phyloP scores from a whole-genome alignment of 2,113 vertebrate species.

The Sialia sialis region DNA sequence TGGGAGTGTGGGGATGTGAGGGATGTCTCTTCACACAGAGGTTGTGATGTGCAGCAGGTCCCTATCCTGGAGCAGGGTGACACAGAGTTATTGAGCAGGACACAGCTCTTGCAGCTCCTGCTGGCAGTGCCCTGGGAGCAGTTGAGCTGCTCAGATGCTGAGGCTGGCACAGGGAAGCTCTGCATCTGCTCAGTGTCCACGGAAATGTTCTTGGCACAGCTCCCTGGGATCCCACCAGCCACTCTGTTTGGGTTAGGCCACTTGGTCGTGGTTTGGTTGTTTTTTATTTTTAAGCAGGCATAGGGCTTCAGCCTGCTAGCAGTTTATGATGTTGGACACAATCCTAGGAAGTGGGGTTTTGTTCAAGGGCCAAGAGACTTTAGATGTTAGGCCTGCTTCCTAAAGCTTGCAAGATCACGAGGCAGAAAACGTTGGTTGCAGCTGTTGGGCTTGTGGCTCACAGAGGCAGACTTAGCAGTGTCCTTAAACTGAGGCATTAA shows the following conservation, averaged over 20 bases:
- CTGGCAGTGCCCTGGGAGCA: background rate
- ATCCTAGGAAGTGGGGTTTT: background rate
- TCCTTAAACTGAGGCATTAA: background rate
- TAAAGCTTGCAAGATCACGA: background rate
- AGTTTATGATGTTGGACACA: background rate
- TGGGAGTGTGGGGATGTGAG: background rate
- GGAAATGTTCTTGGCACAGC: background rate
- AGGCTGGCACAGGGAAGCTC: background rate
- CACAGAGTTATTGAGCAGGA: rapidly evolving
- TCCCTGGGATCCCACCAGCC: background rate
- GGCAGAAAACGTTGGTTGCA: background rate
- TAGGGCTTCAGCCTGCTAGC: background rate
- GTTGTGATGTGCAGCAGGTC: background rate
- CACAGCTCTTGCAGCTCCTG: background rate
- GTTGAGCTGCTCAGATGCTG: background rate
- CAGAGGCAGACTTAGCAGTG: background rate
- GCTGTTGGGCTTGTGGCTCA: background rate
- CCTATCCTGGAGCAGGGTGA: background rate
- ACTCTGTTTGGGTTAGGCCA: background rate
- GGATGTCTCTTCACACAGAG: background rate
- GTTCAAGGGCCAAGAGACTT: background rate
- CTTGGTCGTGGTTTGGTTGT: background rate
- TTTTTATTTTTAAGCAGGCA: background rate
- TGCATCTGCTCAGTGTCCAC: background rate
- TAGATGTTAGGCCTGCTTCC: background rate